Evolutionary conservation across 2,888 invertebrate species (phyloP).

Genomic region (Lepidonotus clava): DNA sequence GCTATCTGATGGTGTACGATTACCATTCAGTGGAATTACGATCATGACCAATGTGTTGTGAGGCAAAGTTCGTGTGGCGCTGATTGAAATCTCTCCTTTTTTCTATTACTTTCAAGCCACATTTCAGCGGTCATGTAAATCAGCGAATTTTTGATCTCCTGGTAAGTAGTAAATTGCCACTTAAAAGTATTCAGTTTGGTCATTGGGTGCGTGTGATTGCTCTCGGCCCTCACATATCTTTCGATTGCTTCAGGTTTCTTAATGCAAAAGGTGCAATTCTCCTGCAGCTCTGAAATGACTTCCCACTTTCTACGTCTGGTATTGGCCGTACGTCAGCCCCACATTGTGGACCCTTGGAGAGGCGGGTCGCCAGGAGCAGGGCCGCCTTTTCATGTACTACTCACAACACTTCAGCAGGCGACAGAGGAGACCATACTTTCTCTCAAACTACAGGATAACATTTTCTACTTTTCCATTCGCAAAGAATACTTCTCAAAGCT

Average conservation of each 20-base stretch:
- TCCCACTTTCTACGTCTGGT: neutral
- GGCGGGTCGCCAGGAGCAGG: neutral
- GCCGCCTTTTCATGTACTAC: neutral
- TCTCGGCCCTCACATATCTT: neutral
- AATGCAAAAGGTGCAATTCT: conserved; percentile 1
- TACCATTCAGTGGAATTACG: neutral
- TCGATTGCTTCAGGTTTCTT: neutral
- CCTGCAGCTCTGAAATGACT: neutral
- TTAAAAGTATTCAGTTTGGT: neutral
- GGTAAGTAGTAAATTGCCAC: neutral
- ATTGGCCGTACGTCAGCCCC: neutral
- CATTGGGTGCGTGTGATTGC: neutral
- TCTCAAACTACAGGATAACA: too few species aligned
- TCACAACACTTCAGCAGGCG: too few species aligned
- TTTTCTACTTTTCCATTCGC: too few species aligned
- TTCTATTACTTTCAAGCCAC: neutral
- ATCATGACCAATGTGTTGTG: neutral
- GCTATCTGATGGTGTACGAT: neutral
- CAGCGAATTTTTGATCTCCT: neutral
- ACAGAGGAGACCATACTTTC: too few species aligned
- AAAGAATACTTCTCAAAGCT: too few species aligned
- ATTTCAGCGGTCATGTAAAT: neutral
- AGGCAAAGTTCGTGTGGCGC: neutral
- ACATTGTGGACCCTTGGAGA: neutral
- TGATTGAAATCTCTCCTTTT: neutral